Base-by-base conservation (phyloP, 1,140 invertebrate species). In the Cherax quadricarinatus region DNA sequence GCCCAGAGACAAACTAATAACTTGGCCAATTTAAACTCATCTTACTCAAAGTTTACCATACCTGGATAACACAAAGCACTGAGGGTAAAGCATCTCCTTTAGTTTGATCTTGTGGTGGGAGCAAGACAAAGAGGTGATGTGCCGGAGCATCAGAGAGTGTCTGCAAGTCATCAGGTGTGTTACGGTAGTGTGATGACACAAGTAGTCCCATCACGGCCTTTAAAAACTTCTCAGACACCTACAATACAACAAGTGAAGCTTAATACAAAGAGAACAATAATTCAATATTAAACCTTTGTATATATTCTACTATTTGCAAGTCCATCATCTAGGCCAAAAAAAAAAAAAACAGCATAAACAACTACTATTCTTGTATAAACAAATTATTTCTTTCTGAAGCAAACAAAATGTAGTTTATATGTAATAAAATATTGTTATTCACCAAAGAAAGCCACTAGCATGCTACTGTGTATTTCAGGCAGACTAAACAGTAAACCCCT, bases 91-190 rank as follows among this genome's bases (percentile, higher is more conserved):
- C 94, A 93, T 97, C 97, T 91, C 96, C 96, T 57, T 97, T 96
- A 7, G 96, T 96, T 94, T 97, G 96, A 2, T 98, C 96, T n/a
- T 92, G 93, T 1, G 99, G 98, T 0, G 98, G 98, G 82, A 99
- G 95, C 21, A 99, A 95, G 94, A 98, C 99, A 96, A 99, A 99
- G 30, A 99, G 95, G 95, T 99, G 98, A 96, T 99, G 99, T 6
- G 98, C 98, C 0, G 99, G 99, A 14, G 99, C 99, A 96, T 99
- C 99, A 16, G 99, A 99, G 95, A 99, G 96, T 96, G 99, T 97
- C 96, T 99, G 99, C 14, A 99, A 96, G 96, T 99, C 99, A 96
- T 99, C 99, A 1, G 99, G 99, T 88, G 97, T 98, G 95, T 99
- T 99, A 97, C 98, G 95, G 95, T 99, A 99, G 96, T 99, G 99